A percentile compares a stretch with the other conserved stretches of the same genome.
Conservation (phyloP, 1,140 invertebrate genomes). For the Cyrtorhinus lividipennis region DNA sequence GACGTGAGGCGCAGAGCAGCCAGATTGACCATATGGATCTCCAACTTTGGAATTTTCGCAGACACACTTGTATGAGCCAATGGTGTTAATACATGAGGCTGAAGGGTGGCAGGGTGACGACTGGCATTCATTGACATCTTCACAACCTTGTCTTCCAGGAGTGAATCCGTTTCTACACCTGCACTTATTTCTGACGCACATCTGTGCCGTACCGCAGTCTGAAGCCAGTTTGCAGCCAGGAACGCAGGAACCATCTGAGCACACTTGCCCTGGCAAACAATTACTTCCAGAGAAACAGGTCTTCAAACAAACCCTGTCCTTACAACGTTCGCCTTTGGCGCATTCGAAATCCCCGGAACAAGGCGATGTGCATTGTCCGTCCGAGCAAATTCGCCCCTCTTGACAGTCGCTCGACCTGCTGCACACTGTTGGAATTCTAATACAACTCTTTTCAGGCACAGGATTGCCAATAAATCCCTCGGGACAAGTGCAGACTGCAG, state of each 20-base stretch:
- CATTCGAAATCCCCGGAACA: constrained; percentile 54
- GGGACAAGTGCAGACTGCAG: constrained; percentile 59
- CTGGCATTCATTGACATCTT: constrained; percentile 64
- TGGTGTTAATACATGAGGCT: constrained; percentile 60
- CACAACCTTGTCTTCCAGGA: constrained; percentile 48
- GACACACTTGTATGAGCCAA: constrained; percentile 62
- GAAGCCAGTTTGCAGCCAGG: constrained; percentile 64
- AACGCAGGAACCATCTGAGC: constrained; percentile 58
- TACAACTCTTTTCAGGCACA: constrained; percentile 76
- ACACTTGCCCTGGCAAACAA: constrained; percentile 75
- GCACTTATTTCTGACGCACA: constrained; percentile 67
- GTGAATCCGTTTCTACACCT: constrained; percentile 53
- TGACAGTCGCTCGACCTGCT: constrained; percentile 47
- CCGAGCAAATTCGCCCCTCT: constrained; percentile 53
- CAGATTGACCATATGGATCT: constrained; percentile 51
- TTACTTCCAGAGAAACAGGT: constrained; percentile 78
- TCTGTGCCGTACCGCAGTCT: constrained; percentile 62
- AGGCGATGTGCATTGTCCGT: constrained; percentile 54
- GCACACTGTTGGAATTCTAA: constrained; percentile 54
- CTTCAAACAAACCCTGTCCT: constrained; percentile 61
- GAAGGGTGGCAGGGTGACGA: constrained; percentile 62
- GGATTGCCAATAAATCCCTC: constrained; percentile 70
- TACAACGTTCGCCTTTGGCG: constrained; percentile 68
- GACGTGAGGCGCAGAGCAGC: constrained; percentile 55
- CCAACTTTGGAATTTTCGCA: constrained; percentile 64